phyloP scores from a whole-genome alignment of 2,888 invertebrate species.

The Dyspetes luteomarginatus region DNA sequence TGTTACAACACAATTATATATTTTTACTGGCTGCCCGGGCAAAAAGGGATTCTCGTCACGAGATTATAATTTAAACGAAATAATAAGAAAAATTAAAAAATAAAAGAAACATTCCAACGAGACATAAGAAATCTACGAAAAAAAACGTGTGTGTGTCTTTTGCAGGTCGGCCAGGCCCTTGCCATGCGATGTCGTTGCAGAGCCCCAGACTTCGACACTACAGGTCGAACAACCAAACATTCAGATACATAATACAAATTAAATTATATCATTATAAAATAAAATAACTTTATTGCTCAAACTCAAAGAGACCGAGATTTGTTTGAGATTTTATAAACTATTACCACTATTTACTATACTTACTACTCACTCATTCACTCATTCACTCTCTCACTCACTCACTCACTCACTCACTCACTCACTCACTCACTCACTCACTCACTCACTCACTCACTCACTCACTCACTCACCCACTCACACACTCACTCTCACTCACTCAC shows the following conservation, averaged over 20 bases:
- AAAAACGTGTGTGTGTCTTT: constrained; percentile 79
- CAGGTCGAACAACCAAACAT: constrained; percentile 86
- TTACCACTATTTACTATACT: constrained; percentile 10
- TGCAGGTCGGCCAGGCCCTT: constrained; percentile 82
- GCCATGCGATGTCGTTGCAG: constrained; percentile 83
- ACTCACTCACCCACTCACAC: too few relatives aligned
- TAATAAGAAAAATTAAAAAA: constrained; percentile 23
- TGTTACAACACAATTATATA: constrained; percentile 28
- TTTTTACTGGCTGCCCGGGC: constrained; percentile 33
- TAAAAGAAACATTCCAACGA: constrained; percentile 8
- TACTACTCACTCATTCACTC: constrained; percentile 24
- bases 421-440: too few relatives aligned
- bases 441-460: too few relatives aligned
- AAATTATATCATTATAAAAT: constrained; percentile 57
- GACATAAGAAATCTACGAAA: constrained; percentile 55
- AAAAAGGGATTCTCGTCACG: constrained; percentile 59
- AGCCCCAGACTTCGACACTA: constrained; percentile 90
- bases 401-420: too few relatives aligned
- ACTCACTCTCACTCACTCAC: too few relatives aligned
- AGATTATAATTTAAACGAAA: not conserved
- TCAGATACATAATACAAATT: constrained; percentile 69
- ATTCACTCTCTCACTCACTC: too few relatives aligned
- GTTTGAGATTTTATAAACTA: constrained; percentile 36
- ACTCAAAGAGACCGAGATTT: constrained; percentile 56
- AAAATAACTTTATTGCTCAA: constrained; percentile 51